phyloP scores from a whole-genome alignment of 2,888 invertebrate species.

The Heliconius erato region DNA sequence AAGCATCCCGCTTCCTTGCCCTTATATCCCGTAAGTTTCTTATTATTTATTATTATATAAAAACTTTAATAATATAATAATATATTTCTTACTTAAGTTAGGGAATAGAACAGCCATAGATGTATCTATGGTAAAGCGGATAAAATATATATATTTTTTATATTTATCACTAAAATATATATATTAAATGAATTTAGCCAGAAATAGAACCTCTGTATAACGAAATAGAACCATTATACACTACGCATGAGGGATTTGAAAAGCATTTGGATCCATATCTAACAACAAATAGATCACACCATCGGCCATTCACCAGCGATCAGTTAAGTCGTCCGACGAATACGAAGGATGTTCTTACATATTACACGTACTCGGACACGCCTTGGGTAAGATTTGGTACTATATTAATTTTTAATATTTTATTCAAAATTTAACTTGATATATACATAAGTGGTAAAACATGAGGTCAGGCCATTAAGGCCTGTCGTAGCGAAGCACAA shows the following conservation, averaged over 20 bases:
- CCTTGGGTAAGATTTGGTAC: constrained; percentile 67
- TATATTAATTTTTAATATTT: neutral
- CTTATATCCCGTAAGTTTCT: constrained; percentile 60
- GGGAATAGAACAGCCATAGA: neutral
- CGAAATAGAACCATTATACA: constrained; percentile 70
- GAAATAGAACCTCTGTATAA: constrained; percentile 64
- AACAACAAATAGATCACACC: constrained; percentile 73
- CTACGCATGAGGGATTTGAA: constrained; percentile 75
- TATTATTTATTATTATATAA: neutral
- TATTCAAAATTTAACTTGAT: no score
- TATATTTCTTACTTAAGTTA: neutral
- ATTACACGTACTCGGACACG: constrained; percentile 72
- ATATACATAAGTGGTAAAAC: no score
- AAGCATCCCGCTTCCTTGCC: constrained; percentile 63
- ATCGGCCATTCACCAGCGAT: constrained; percentile 74
- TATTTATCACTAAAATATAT: neutral
- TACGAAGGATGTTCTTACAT: constrained; percentile 72
- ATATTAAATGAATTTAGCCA: constrained; percentile 53
- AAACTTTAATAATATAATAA: no score
- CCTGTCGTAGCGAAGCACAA: no score
- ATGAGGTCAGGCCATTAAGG: no score
- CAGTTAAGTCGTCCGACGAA: constrained; percentile 66
- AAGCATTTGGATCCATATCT: constrained; percentile 78
- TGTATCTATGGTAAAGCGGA: neutral
- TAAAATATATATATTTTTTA: neutral